Conservation (phyloP, 2,888 invertebrate species). For the Augiades crinisus region DNA sequence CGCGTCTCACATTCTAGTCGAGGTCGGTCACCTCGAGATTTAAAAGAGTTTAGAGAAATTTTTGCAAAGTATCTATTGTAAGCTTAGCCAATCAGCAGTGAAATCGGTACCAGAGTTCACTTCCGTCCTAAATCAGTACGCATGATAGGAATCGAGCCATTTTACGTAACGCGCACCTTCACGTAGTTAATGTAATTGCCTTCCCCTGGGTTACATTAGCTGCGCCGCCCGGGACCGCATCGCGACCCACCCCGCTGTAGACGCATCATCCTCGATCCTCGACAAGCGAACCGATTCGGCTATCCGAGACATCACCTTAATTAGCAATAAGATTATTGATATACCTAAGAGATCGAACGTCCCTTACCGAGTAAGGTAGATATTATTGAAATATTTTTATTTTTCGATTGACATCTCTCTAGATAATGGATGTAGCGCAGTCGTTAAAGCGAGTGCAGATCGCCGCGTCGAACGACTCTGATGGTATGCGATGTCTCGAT, state of each 20-base stretch:
- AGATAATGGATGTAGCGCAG: constrained; percentile 50
- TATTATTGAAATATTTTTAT: constrained; percentile 72
- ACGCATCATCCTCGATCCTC: constrained; percentile 31
- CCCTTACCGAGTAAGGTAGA: constrained; percentile 82
- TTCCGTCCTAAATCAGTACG: constrained; percentile 81
- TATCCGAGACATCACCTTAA: constrained; percentile 66
- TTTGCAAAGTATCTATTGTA: constrained; percentile 76
- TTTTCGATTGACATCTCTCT: constrained; percentile 72
- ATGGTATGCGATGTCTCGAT: constrained; percentile 28
- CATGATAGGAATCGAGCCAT: constrained; percentile 81
- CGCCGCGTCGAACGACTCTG: constrained; percentile 27
- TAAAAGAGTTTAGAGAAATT: constrained; percentile 67
- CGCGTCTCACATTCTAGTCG: constrained; percentile 58
- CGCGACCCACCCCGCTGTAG: constrained; percentile 26
- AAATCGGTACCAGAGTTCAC: constrained; percentile 80
- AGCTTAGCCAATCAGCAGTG: constrained; percentile 79
- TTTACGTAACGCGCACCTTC: constrained; percentile 80
- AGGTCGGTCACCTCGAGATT: constrained; percentile 58
- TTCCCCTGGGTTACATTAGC: constrained; percentile 74
- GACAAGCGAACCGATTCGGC: constrained; percentile 60
- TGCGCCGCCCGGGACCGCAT: constrained; percentile 37
- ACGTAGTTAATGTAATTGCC: constrained; percentile 71
- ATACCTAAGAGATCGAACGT: constrained; percentile 80
- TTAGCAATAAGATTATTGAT: constrained; percentile 79
- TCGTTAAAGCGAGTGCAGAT: constrained; percentile 25